Conservation (phyloP, 2,888 invertebrate genomes). For the Drosophila infuscata region DNA sequence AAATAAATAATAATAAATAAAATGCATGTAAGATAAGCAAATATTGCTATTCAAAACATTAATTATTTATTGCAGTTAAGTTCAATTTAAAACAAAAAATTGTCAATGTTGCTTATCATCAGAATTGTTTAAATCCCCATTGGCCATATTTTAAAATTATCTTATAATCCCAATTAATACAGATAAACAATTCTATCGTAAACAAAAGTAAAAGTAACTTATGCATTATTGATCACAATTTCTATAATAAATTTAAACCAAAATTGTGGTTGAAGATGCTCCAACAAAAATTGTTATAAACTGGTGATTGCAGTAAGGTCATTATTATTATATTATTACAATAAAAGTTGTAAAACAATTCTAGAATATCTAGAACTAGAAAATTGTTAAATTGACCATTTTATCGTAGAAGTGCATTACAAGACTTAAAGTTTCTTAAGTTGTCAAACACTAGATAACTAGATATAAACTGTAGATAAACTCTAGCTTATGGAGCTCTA, state of each 20-base stretch:
- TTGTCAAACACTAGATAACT: not conserved
- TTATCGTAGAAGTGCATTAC: not conserved
- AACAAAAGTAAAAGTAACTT: not conserved
- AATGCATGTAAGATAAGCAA: not conserved
- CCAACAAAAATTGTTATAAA: not conserved
- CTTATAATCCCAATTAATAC: not conserved
- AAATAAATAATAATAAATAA: not conserved
- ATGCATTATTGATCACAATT: not conserved
- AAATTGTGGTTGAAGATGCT: too few relatives aligned
- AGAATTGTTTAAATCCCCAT: not conserved
- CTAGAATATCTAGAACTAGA: too few relatives aligned
- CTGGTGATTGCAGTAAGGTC: not conserved
- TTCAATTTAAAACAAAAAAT: not conserved
- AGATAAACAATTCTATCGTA: not conserved
- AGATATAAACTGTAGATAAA: not conserved
- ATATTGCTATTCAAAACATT: rapidly evolving
- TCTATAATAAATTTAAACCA: not conserved
- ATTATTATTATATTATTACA: not conserved
- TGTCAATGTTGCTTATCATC: not conserved
- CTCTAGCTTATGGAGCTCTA: not conserved
- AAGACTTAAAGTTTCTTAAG: not conserved
- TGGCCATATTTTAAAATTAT: not conserved
- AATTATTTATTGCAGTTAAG: not conserved
- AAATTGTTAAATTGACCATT: not conserved
- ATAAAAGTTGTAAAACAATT: not conserved